Evolutionary conservation across 2,797 vertebrate species (phyloP), one percentile per base, ranked within the genome.

Genomic region (Eurystomus glaucurus): DNA sequence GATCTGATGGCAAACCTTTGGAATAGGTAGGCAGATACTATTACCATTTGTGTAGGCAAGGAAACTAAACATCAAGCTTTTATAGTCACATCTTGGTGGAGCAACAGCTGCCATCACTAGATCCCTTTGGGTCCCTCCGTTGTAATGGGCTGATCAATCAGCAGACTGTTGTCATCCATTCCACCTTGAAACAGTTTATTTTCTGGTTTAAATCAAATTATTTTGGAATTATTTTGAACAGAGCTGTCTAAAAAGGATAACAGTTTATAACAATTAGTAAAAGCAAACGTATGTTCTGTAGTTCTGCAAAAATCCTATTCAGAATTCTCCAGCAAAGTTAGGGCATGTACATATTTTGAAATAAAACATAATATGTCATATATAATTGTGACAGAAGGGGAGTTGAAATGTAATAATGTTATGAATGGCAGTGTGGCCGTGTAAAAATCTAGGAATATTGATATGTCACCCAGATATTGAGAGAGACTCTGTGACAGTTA

Each of bases 101-200:
- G 26, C 18, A 92, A 39, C n/a, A 70, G 14, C 22, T 55, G 45
- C 51, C 55, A 37, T 33, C 11, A 17, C 33, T 70, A 64, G 65
- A 39, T 70, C 41, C 35, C 52, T 55, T 23, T 13, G 39, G 26
- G 58, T 61, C 31, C 20, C 45, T 57, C 10, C 13, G 26, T 5
- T 57, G 21, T 61, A 45, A 72, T 10, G 18, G 11, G 35, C 12
- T 0, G 0, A 29, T 71, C 41, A 31, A 11, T 68, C 46, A 50
- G 41, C 57, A 64, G 19, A 2, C 22, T 80, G 70, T 80, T 95
- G 46, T 76, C 45, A 89, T 88, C 78, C 58, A 46, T 94, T 96
- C 90, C 88, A 92, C 93, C 89, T 94, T 94, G 83, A 96, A 97
- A 84, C 66, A 78, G 85, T 96, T 96, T 84, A 74, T 98, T 97